Evolutionary conservation across 2,113 vertebrate species (phyloP).

Genomic region (Macaca nemestrina): DNA sequence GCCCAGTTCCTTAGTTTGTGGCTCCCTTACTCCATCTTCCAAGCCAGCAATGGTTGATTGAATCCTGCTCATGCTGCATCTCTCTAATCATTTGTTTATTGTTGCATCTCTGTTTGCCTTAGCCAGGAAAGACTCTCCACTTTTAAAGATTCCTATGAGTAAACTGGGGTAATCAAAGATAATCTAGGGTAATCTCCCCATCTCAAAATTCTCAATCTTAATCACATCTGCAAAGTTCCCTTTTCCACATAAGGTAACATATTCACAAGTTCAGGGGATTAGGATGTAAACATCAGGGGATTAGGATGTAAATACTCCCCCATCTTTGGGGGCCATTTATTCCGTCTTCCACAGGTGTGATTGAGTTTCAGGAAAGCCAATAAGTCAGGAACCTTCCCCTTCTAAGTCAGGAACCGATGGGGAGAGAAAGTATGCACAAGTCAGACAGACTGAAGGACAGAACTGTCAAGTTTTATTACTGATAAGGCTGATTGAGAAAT

Average conservation of each 20-base stretch:
- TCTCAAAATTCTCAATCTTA: constrained; percentile 11
- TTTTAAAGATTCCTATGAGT: background rate
- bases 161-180: background rate
- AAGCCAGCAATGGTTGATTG: background rate
- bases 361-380: background rate
- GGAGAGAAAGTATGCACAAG: background rate
- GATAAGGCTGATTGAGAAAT: background rate
- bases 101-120: background rate
- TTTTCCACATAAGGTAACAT: background rate
- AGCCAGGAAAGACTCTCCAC: background rate
- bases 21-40: background rate
- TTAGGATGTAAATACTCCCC: too few species aligned
- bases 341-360: background rate
- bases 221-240: background rate
- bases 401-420: background rate
- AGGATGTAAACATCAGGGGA: background rate
- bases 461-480: background rate
- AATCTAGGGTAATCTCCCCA: background rate
- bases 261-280: background rate
- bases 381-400: background rate
- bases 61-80: background rate
- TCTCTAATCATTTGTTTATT: background rate
- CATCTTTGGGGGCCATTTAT: background rate
- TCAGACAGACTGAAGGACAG: background rate
- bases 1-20: background rate